Evolutionary conservation across 2,797 vertebrate species (phyloP).

Genomic region (Gallinago solitaria): DNA sequence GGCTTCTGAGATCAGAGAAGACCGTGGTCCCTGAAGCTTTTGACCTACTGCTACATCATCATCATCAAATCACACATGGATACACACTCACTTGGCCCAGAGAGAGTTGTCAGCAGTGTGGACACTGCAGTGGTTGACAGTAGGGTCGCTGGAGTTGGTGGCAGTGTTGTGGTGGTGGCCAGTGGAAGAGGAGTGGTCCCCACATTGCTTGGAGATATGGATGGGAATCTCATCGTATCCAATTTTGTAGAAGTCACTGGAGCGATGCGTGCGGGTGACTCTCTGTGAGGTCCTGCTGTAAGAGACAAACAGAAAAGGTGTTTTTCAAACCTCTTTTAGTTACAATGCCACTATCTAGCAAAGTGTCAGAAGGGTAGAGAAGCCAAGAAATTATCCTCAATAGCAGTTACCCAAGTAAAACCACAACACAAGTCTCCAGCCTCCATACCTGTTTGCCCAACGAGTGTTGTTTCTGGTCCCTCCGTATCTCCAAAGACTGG

Average conservation of each 20-base stretch:
- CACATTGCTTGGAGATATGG: fast-evolving
- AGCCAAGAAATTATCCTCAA: background rate
- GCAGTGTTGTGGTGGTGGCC: background rate
- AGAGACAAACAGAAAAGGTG: background rate
- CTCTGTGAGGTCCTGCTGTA: background rate
- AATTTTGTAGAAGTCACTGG: fast-evolving
- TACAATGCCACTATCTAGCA: background rate
- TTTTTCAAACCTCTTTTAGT: background rate
- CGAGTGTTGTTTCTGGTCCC: conserved; percentile 79
- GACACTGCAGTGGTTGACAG: background rate
- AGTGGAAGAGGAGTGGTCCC: background rate
- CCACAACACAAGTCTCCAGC: background rate
- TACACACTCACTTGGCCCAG: conserved; percentile 46
- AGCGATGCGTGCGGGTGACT: fast-evolving
- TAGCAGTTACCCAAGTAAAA: background rate
- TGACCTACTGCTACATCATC: background rate
- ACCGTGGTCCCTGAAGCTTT: background rate
- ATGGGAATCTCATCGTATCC: fast-evolving
- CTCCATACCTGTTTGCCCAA: conserved; percentile 80
- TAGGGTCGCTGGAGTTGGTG: background rate
- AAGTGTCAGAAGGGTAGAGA: background rate
- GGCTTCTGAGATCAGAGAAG: background rate
- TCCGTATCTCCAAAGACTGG: conserved; percentile 83
- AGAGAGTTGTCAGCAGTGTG: background rate
- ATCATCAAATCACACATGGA: background rate